Percentiles rank a stretch among this genome's conserved stretches.
Evolutionary conservation across 1,140 invertebrate genomes (phyloP).

Genomic region (Melipona quadrifasciata): DNA sequence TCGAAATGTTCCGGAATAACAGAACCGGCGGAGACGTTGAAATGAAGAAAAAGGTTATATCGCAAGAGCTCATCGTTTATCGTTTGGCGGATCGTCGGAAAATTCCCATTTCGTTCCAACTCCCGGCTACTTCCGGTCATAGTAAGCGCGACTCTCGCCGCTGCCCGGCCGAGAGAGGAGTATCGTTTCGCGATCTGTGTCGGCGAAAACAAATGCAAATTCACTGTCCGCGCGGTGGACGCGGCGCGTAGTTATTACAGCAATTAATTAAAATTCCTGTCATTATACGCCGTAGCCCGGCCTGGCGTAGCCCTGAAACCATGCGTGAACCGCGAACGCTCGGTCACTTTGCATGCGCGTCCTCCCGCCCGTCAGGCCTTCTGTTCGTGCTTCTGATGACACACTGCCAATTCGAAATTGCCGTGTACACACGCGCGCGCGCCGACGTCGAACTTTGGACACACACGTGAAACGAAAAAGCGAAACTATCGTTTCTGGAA

Average conservation of each 20-base stretch:
- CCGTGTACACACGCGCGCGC: constrained; percentile 12
- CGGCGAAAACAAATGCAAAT: constrained; percentile 51
- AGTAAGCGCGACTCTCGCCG: neutral
- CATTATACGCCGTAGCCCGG: constrained; percentile 27
- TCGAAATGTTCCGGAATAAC: too few species aligned
- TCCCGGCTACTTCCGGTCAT: constrained; percentile 27
- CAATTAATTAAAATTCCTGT: constrained; percentile 54
- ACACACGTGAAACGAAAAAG: constrained; percentile 22
- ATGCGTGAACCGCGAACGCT: constrained; percentile 40
- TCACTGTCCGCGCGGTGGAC: constrained; percentile 28
- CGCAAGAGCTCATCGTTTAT: neutral
- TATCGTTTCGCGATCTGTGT: constrained; percentile 25
- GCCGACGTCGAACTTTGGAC: neutral
- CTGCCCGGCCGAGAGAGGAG: neutral
- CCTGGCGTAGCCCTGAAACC: constrained; percentile 16
- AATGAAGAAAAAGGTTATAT: neutral
- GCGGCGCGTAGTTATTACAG: constrained; percentile 39
- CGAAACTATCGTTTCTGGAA: neutral
- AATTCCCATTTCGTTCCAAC: constrained; percentile 31
- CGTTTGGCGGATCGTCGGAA: constrained; percentile 8
- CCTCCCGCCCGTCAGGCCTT: constrained; percentile 21
- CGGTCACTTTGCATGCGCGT: constrained; percentile 44
- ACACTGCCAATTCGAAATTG: constrained; percentile 46
- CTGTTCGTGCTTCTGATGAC: constrained; percentile 45
- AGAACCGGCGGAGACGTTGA: neutral